Conservation (phyloP, 2,888 invertebrate genomes). For the Mantis religiosa region DNA sequence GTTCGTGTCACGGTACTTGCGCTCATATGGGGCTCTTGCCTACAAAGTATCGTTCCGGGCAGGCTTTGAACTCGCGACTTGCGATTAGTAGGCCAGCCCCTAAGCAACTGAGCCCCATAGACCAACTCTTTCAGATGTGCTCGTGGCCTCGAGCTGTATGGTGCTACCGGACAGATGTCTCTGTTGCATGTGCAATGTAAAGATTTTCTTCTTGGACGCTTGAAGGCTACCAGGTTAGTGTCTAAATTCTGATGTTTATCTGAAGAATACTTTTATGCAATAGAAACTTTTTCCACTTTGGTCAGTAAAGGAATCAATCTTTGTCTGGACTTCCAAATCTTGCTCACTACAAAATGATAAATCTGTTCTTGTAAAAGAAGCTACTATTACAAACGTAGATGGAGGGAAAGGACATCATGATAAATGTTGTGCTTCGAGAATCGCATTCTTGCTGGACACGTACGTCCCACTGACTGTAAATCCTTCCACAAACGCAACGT, state of each 20-base stretch:
- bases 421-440: background rate
- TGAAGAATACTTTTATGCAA: background rate
- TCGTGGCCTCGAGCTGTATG: too few relatives aligned
- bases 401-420: background rate
- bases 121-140: too few relatives aligned
- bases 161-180: too few relatives aligned
- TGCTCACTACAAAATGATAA: slow-evolving; percentile 9
- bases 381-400: background rate
- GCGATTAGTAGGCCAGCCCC: too few relatives aligned
- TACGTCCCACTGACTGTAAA: background rate
- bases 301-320: background rate
- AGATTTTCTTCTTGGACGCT: too few relatives aligned
- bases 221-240: too few relatives aligned
- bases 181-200: too few relatives aligned
- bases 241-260: background rate
- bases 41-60: too few relatives aligned
- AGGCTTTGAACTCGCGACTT: too few relatives aligned
- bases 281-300: background rate
- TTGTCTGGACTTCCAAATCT: background rate
- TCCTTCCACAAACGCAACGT: background rate
- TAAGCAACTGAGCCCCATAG: too few relatives aligned
- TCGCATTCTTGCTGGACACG: background rate
- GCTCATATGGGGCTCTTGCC: too few relatives aligned
- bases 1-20: too few relatives aligned
- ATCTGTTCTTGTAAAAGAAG: slow-evolving; percentile 2